phyloP scores from a whole-genome alignment of 2,888 invertebrate species.

The Cinara cedri region DNA sequence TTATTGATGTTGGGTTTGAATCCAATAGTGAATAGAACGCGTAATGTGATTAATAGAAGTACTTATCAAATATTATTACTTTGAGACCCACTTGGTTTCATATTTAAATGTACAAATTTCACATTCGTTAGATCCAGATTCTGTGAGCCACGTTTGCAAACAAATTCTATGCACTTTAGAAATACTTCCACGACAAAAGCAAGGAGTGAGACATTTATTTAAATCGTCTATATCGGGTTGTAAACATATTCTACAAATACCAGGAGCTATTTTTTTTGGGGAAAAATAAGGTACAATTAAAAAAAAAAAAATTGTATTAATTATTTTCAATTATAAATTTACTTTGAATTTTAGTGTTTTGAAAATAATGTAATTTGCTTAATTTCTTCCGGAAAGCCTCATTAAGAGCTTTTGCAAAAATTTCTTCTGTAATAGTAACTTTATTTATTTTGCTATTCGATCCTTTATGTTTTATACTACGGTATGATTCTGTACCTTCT shows the following conservation, averaged over 20 bases:
- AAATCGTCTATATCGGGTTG: neutral
- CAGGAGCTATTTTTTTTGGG: neutral
- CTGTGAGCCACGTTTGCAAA: constrained; percentile 67
- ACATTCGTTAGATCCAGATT: constrained; percentile 65
- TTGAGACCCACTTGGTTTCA: constrained; percentile 58
- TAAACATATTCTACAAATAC: neutral
- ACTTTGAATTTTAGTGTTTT: neutral
- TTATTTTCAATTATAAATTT: neutral
- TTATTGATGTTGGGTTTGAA: neutral
- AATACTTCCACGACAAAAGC: constrained; percentile 66
- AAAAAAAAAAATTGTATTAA: neutral
- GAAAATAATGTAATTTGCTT: neutral
- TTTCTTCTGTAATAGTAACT: too few relatives aligned
- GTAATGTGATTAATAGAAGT: too few relatives aligned
- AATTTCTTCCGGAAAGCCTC: neutral
- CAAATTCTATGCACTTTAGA: constrained; percentile 66
- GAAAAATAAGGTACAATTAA: neutral
- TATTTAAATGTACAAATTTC: constrained; percentile 67
- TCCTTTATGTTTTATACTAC: neutral
- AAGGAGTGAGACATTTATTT: constrained; percentile 62
- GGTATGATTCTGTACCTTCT: neutral
- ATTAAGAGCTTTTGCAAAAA: neutral
- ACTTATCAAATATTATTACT: constrained; percentile 8
- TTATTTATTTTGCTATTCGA: neutral
- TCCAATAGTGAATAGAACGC: too few relatives aligned